A percentile compares a stretch with the other conserved stretches of the same genome.
phyloP scores from a whole-genome alignment of 2,113 vertebrate genomes.

The Entelurus aequoreus region DNA sequence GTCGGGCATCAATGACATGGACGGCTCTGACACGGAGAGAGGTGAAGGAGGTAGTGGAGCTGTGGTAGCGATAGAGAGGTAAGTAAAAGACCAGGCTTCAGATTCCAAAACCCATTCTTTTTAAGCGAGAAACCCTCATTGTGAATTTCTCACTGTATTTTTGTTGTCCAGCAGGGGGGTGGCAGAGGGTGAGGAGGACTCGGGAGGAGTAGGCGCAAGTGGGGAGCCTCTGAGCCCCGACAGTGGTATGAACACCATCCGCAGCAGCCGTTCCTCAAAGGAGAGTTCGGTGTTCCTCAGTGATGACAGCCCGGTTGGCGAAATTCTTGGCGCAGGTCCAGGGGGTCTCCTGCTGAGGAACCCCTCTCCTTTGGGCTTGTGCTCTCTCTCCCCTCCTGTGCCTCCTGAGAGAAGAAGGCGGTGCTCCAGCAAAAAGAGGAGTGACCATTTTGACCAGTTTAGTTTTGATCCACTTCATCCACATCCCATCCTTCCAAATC shows the following conservation, averaged over 20 bases:
- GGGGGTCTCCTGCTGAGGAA: constrained; percentile 74
- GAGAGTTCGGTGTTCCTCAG: constrained; percentile 94
- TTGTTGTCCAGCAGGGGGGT: constrained; percentile 34
- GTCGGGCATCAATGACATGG: constrained; percentile 87
- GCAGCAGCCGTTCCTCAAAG: constrained; percentile 91
- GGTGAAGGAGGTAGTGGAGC: constrained; percentile 36
- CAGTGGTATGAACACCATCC: constrained; percentile 87
- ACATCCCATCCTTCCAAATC: constrained; percentile 39
- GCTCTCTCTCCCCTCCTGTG: constrained; percentile 68
- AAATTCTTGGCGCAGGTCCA: constrained; percentile 55
- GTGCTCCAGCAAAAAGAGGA: constrained; percentile 61
- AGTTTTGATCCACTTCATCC: constrained; percentile 76
- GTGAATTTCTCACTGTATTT: constrained; percentile 3
- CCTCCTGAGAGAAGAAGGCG: constrained; percentile 74
- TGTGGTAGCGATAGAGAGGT: constrained; percentile 50
- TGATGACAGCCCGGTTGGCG: constrained; percentile 86
- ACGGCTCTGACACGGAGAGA: constrained; percentile 83
- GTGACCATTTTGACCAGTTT: constrained; percentile 79
- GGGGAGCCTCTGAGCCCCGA: constrained; percentile 87
- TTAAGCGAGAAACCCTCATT: neutral
- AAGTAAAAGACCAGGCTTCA: neutral
- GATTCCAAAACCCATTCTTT: neutral
- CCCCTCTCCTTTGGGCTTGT: constrained; percentile 74
- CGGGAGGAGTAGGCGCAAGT: constrained; percentile 48
- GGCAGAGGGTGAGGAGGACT: constrained; percentile 72